Percentiles rank a stretch among this genome's conserved stretches.
Evolutionary conservation across 2,888 invertebrate genomes (phyloP).

Genomic region (Eucriotettix oculatus): DNA sequence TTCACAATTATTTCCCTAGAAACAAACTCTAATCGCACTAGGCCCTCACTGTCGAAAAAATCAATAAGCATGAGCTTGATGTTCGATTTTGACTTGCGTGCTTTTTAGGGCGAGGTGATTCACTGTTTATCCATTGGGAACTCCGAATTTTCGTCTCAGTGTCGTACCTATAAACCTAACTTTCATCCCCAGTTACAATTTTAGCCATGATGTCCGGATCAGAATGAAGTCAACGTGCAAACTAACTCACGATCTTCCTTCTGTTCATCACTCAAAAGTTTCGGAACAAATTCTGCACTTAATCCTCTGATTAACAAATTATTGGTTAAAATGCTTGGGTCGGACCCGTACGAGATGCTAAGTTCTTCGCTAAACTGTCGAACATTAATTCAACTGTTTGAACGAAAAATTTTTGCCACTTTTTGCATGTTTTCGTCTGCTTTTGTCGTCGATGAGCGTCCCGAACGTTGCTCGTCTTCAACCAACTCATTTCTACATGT

Average conservation of each 20-base stretch:
- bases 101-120: neutral
- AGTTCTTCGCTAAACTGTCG: neutral
- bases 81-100: neutral
- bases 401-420: neutral
- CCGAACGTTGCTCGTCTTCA: too few relatives aligned
- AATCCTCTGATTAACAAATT: too few relatives aligned
- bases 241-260: neutral
- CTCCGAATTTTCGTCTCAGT: neutral
- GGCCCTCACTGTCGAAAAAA: slow-evolving; percentile 8
- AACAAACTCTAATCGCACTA: slow-evolving; percentile 12
- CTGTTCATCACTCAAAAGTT: too few relatives aligned
- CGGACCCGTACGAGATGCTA: neutral
- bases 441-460: neutral
- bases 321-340: neutral
- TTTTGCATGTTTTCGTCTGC: neutral
- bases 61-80: slow-evolving; percentile 3
- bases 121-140: neutral
- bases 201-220: neutral
- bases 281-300: neutral
- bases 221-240: neutral
- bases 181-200: neutral
- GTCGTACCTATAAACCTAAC: neutral
- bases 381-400: neutral
- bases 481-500: neutral
- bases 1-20: slow-evolving; percentile 3